Base-by-base conservation (phyloP, 2,888 invertebrate species). In the Ormyrus pomaceus region DNA sequence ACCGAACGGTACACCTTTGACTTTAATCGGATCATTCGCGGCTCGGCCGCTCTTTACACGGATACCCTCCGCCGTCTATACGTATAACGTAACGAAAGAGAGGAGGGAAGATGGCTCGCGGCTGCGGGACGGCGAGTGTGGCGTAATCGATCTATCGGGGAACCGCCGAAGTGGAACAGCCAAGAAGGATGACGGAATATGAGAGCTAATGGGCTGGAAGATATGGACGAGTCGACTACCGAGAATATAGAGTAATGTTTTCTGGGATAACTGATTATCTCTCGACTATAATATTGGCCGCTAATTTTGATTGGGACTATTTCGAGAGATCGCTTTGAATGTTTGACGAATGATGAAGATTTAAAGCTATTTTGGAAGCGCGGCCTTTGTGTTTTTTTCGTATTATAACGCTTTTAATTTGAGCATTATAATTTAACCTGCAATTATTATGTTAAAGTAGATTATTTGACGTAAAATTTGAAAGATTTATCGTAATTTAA, bases 81-180 rank as follows among this genome's bases (percentile, higher is more conserved):
- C 6, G 11, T 11, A 9, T 13, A 34, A 50, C 46, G 51, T 53
- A 46, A 11, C 13, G 13, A 55, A 55, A 7, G 45, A 51, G 53
- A 69, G 45, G 50, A 66, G n/a, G 65, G 65, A 19, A 58, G 69
- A 77, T 34, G 65, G 13, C 58, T 19, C 45, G 71, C 48, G 7
- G 48, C 55, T 45, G 34, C 13, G 55, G 58, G 34, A 66, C 61
- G 46, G 13, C 61, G 56, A 64, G 48, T 56, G 19, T 11, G 50
- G 50, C 64, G 73, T 78, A 76, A 80, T 80, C 80, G 80, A 76
- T 72, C 76, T 62, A 65, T 76, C 61, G 59, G 50, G 19, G 19
- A 58, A 9, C 64, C 68, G 58, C 1, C 46, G 48, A 50, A 56
- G 56, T 58, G 56, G 53, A 80, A 77, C 62, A 72, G 66, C 46